Evolutionary conservation across 1,140 invertebrate genomes (phyloP).

Genomic region (Heterodera schachtii): DNA sequence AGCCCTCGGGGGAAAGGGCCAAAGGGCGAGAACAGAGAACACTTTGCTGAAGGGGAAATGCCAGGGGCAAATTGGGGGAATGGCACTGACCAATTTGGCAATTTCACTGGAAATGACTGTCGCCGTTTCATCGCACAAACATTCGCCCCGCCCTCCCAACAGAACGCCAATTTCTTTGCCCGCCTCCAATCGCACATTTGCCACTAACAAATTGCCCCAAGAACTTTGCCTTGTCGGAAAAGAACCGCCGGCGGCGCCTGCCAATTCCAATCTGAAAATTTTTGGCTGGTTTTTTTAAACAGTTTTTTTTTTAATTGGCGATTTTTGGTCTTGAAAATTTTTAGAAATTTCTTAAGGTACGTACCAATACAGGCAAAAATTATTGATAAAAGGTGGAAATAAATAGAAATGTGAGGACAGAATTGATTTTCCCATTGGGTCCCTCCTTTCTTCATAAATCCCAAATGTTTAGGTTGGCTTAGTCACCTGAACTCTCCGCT

Average conservation of each 20-base stretch:
- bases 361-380: too few relatives aligned
- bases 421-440: too few relatives aligned
- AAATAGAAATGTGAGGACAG: too few relatives aligned
- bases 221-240: constrained; percentile 17
- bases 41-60: background rate
- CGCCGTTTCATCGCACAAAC: constrained; percentile 35
- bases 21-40: background rate
- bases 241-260: constrained; percentile 45
- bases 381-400: too few relatives aligned
- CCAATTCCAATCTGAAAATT: constrained; percentile 44
- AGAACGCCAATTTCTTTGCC: constrained; percentile 42
- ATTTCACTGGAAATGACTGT: background rate
- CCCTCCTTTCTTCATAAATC: too few relatives aligned
- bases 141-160: constrained; percentile 35
- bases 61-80: background rate
- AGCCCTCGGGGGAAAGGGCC: background rate
- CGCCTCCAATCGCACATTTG: constrained; percentile 36
- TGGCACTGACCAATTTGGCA: background rate
- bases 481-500: constrained; percentile 34
- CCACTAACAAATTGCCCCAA: constrained; percentile 30
- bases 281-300: too few relatives aligned
- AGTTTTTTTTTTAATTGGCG: too few relatives aligned
- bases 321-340: background rate
- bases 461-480: too few relatives aligned
- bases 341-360: background rate